Evolutionary conservation across 2,113 vertebrate species (phyloP), one percentile per base, ranked within the genome.

Genomic region (Uria aalge): DNA sequence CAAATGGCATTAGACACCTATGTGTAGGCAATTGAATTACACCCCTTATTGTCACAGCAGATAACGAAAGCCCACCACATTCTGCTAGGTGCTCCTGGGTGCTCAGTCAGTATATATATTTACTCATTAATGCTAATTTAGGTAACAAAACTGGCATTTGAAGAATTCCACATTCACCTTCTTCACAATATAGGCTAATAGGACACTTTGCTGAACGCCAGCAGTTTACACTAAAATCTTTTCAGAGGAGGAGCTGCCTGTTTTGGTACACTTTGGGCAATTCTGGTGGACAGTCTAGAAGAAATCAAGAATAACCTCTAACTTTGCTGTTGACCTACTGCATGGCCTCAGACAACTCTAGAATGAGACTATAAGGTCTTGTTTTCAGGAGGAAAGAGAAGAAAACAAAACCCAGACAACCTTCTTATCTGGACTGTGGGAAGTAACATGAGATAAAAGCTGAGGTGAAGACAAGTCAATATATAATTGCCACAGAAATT

Each of bases 41-140:
- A 53, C 3, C 3, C 24, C 34, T 60, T 60, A 59, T 3, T 1
- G 1, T 23, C 50, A 79, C 30, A 68, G 15, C 24, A 69, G 24
- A 11, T 52, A 78, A 45, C 0, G 2, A 52, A 83, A 78, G 24
- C 0, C 1, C 26, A 32, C 2, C 4, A 0, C 17, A 24, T 41
- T 23, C 52, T 76, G 8, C 24, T 53, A 64, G 36, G 23, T 55
- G 45, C 17, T 78, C 50, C 53, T 56, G 36, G 23, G 47, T 71
- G 16, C 22, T 85, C 3, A 0, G 12, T 41, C 47, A 72, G 20
- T 55, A 53, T 13, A 47, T 9, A 9, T 43, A 53, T 63, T 75
- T 64, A 66, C 13, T 81, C 19, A 34, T 48, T 53, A 43, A 26
- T 50, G 27, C 5, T n/a, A n/a, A 38, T 50, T 60, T 71, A 43